Evolutionary conservation across 2,797 vertebrate species (phyloP).

Genomic region (Darevskia mixta): DNA sequence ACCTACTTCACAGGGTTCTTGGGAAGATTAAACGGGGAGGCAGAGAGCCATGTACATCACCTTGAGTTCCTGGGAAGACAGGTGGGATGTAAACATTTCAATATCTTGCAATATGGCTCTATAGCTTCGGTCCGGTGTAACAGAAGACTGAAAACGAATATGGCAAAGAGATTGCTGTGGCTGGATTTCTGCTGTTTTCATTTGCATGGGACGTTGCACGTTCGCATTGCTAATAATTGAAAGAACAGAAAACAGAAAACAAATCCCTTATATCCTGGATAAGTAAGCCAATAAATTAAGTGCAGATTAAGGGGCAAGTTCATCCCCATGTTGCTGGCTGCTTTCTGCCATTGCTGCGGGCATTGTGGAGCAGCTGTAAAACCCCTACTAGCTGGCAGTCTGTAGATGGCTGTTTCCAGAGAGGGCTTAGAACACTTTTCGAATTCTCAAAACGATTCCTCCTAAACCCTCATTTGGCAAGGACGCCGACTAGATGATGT

Average conservation of each 20-base stretch:
- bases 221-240: not conserved
- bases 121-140: too few relatives aligned
- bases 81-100: too few relatives aligned
- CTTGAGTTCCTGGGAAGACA: too few relatives aligned
- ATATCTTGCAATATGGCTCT: too few relatives aligned
- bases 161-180: not conserved
- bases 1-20: too few relatives aligned
- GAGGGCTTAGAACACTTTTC: not conserved
- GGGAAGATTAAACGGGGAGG: too few relatives aligned
- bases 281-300: conserved; percentile 23
- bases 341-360: conserved; percentile 17
- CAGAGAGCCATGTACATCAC: too few relatives aligned
- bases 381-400: not conserved
- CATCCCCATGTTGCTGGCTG: not conserved
- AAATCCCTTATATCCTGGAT: conserved; percentile 7
- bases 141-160: not conserved
- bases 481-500: not conserved
- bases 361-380: not conserved
- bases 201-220: not conserved
- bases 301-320: conserved; percentile 33
- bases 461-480: not conserved
- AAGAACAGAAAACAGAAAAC: not conserved
- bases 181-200: not conserved
- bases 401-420: not conserved
- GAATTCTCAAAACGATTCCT: not conserved